These are phyloP conservation scores for Cephus spinipes DNA, from an alignment of 2,888 invertebrate species.

Conservation along the genomic window DNA sequence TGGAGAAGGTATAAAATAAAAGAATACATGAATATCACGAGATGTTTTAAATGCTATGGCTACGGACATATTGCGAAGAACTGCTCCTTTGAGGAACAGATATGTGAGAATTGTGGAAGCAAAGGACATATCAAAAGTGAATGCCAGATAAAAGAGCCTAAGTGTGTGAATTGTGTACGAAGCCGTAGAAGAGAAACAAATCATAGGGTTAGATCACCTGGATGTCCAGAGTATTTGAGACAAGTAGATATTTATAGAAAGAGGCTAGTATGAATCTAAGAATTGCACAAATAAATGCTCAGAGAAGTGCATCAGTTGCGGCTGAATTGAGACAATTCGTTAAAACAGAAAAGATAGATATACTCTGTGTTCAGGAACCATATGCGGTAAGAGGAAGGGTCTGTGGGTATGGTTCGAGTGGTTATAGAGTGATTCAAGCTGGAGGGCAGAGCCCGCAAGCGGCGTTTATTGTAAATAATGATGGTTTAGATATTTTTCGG, in stretches of 20 bases:
- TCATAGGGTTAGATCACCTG: too few species aligned
- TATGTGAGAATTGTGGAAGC: not conserved
- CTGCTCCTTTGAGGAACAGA: not conserved
- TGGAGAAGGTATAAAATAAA: not conserved
- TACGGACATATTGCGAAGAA: not conserved
- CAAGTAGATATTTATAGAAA: too few species aligned
- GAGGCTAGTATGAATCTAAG: too few species aligned
- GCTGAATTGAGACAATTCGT: not conserved
- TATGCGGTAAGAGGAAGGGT: conserved; percentile 5
- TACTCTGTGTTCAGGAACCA: conserved; percentile 11
- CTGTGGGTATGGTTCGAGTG: not conserved
- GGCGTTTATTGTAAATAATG: too few species aligned
- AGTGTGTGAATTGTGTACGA: too few species aligned
- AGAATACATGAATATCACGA: not conserved
- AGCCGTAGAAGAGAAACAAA: too few species aligned
- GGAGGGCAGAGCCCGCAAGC: too few species aligned
- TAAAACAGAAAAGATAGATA: not conserved
- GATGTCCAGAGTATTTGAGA: too few species aligned
- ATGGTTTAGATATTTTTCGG: too few species aligned
- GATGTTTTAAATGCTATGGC: not conserved
- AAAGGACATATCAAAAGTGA: not conserved
- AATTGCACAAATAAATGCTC: too few species aligned
- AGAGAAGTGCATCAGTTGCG: not conserved
- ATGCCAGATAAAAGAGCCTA: not conserved
- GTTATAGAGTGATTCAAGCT: too few species aligned